These are phyloP conservation scores for Sinocyclocheilus anophthalmus DNA, from an alignment of 2,113 vertebrate species.

Conservation along the genomic window DNA sequence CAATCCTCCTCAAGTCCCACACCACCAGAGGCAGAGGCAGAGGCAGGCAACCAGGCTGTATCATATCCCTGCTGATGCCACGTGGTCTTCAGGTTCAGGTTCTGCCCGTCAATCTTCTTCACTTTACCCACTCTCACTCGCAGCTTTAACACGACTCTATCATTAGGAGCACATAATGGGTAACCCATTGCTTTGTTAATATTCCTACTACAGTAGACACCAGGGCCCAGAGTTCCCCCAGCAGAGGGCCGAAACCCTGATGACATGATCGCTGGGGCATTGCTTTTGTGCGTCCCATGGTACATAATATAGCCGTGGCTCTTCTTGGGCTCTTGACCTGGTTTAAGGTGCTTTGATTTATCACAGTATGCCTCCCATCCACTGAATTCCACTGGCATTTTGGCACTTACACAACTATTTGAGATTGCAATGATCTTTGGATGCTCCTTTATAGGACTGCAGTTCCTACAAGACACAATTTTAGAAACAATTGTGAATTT, in stretches of 20 bases:
- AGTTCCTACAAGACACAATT: neutral
- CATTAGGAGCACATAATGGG: neutral
- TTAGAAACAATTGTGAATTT: neutral
- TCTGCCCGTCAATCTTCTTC: slow-evolving; percentile 56
- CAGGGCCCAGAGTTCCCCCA: slow-evolving; percentile 58
- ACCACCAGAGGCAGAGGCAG: neutral
- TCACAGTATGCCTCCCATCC: slow-evolving; percentile 55
- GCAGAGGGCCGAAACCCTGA: slow-evolving; percentile 56
- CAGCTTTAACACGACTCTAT: slow-evolving; percentile 61
- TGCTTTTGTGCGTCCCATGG: slow-evolving; percentile 60
- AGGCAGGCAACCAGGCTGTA: slow-evolving; percentile 62
- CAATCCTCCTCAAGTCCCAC: slow-evolving; percentile 60
- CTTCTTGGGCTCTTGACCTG: slow-evolving; percentile 59
- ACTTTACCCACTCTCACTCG: slow-evolving; percentile 62
- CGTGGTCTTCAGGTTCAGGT: neutral
- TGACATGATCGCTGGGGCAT: slow-evolving; percentile 54
- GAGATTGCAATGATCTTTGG: neutral
- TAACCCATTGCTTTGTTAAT: slow-evolving; percentile 60
- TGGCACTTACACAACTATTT: neutral
- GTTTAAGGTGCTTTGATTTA: slow-evolving; percentile 51
- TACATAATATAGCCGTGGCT: slow-evolving; percentile 63
- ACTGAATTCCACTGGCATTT: slow-evolving; percentile 55
- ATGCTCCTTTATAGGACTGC: neutral
- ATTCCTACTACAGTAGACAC: slow-evolving; percentile 64
- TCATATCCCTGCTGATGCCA: slow-evolving; percentile 65